A percentile compares a stretch with the other conserved stretches of the same genome.
These are phyloP conservation scores for Automeris io DNA, from an alignment of 2,888 invertebrate genomes.

Conservation along the genomic window DNA sequence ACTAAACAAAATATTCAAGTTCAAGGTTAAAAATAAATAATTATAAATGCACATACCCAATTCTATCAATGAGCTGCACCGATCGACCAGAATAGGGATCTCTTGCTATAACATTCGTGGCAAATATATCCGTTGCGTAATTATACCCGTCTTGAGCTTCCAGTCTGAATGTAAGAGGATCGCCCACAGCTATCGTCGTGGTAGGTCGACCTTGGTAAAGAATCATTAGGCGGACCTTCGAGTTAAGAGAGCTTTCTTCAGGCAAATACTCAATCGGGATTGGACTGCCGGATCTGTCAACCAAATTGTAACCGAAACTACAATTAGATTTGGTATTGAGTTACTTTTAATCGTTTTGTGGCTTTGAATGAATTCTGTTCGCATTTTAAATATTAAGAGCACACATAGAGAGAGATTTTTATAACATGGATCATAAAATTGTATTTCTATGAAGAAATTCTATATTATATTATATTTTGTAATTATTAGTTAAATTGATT, in stretches of 20 bases:
- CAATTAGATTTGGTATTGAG: slow-evolving; percentile 51
- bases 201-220: slow-evolving; percentile 94
- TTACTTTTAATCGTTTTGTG: slow-evolving; percentile 20
- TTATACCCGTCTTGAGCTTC: slow-evolving; percentile 94
- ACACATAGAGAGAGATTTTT: too few species aligned
- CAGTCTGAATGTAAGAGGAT: slow-evolving; percentile 91
- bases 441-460: too few species aligned
- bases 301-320: slow-evolving; percentile 65
- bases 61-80: slow-evolving; percentile 91
- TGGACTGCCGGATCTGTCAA: slow-evolving; percentile 90
- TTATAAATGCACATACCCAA: slow-evolving; percentile 80
- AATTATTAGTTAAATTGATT: not conserved
- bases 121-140: slow-evolving; percentile 92
- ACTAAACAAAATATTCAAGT: not conserved
- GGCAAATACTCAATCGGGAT: slow-evolving; percentile 95
- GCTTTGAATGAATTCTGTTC: slow-evolving; percentile 58
- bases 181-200: slow-evolving; percentile 94
- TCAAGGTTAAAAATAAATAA: not conserved
- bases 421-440: too few species aligned
- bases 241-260: slow-evolving; percentile 93
- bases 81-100: slow-evolving; percentile 95
- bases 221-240: slow-evolving; percentile 89
- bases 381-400: too few species aligned
- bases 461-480: not conserved
- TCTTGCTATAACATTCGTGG: slow-evolving; percentile 93